Evolutionary conservation across 2,888 invertebrate genomes (phyloP), one percentile per base, ranked within the genome.

Genomic region (Cartodere bifasciata): DNA sequence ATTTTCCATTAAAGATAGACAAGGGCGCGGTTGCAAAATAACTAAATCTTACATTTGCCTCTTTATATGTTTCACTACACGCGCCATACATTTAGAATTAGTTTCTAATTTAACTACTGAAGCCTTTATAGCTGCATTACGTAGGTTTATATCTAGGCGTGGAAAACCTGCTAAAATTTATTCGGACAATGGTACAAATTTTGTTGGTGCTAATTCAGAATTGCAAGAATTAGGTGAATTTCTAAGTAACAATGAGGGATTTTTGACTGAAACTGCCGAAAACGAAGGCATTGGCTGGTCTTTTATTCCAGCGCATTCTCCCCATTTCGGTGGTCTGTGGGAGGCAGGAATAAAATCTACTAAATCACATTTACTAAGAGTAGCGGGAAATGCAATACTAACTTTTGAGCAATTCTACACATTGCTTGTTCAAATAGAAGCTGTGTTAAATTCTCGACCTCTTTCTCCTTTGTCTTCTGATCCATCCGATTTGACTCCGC

Each of bases 41-140:
- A 16, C 21, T 7, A 41, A 40, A 20, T 37, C 35, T 35, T 5
- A n/a, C n/a, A n/a, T n/a, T n/a, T n/a, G n/a, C n/a, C n/a, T n/a
- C n/a, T n/a, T n/a, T n/a, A n/a, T n/a, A n/a, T n/a, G n/a, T n/a
- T n/a, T n/a, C n/a, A n/a, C n/a, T n/a, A n/a, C n/a, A n/a, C n/a
- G n/a, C n/a, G 49, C 50, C 1, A 23, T 50, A 10, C 46, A 50
- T 22, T 13, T 50, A 5, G 47, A 51, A 29, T 16, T 45, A 4
- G 45, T 43, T 1, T 33, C 35, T n/a, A 39, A 38, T 23, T 23
- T 48, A 2, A 30, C 39, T 3, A 39, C 47, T 3, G 39, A 40
- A 14, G 27, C 39, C 3, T 47, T 48, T 29, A 15, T 48, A 4
- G 37, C 40, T 2, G 29, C 42, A 4, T 30, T 48, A 7, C 13